phyloP scores from a whole-genome alignment of 2,888 invertebrate genomes.

The Synergus gifuensis region DNA sequence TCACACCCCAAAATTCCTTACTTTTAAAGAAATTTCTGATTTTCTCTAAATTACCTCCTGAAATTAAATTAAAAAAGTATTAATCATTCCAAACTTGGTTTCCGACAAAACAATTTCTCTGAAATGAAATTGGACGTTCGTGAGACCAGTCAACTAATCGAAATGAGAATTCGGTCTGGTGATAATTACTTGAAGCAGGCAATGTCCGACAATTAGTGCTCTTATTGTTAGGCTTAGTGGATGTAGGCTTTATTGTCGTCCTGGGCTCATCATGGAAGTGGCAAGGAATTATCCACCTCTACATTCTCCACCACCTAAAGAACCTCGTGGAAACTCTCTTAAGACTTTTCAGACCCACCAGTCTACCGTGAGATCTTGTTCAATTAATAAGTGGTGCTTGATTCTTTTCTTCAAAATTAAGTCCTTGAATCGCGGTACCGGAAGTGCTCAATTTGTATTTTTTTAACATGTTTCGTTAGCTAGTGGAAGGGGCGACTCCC shows the following conservation, averaged over 20 bases:
- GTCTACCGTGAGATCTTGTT: slow-evolving; percentile 69
- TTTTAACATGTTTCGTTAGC: slow-evolving; percentile 15
- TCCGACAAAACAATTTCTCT: neutral
- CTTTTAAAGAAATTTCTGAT: no score
- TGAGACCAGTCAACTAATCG: neutral
- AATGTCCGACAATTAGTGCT: slow-evolving; percentile 60
- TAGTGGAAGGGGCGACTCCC: slow-evolving; percentile 20
- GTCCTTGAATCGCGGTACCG: neutral
- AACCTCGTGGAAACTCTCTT: slow-evolving; percentile 39
- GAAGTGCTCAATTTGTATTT: neutral
- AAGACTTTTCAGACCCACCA: slow-evolving; percentile 60
- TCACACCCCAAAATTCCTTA: no score
- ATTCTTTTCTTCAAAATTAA: neutral
- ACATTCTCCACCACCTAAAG: slow-evolving; percentile 12
- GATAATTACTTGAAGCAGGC: slow-evolving; percentile 45
- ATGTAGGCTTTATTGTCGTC: slow-evolving; percentile 35
- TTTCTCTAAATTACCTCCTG: no score
- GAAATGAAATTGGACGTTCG: neutral
- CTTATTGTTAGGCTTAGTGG: slow-evolving; percentile 7
- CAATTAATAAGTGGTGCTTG: slow-evolving; percentile 67
- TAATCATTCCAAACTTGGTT: neutral
- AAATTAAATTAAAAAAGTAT: neutral
- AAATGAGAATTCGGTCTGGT: slow-evolving; percentile 49
- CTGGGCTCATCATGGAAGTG: slow-evolving; percentile 55
- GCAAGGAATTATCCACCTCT: slow-evolving; percentile 54